These are phyloP conservation scores for Colius striatus DNA, from an alignment of 2,113 vertebrate species.

Conservation along the genomic window DNA sequence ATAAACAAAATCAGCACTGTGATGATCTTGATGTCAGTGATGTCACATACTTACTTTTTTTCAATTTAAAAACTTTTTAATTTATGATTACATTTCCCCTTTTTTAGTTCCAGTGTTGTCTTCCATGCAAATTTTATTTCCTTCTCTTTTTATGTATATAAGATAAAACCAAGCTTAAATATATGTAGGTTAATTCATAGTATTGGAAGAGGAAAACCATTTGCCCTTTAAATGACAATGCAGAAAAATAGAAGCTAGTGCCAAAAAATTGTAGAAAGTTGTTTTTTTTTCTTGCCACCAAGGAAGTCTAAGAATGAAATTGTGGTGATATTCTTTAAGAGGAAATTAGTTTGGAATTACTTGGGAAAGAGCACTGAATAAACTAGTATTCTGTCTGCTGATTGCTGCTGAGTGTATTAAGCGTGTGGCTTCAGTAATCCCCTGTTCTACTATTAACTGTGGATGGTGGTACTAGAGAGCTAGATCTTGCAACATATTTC, in stretches of 20 bases:
- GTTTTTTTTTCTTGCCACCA: not conserved
- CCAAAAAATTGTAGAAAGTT: not conserved
- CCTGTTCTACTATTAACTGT: not conserved
- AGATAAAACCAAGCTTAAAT: not conserved
- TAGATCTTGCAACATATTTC: not conserved
- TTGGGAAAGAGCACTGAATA: not conserved
- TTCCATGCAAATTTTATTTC: not conserved
- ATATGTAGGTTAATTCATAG: not conserved
- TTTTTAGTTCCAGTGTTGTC: not conserved
- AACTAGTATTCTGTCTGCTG: not conserved
- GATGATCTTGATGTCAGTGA: constrained; percentile 60
- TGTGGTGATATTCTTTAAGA: not conserved
- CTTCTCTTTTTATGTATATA: not conserved
- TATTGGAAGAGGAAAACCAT: not conserved
- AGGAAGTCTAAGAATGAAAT: not conserved
- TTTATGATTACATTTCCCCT: not conserved
- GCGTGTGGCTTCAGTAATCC: not conserved
- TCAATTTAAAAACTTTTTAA: not conserved
- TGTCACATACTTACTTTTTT: constrained; percentile 36
- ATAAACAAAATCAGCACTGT: constrained; percentile 71
- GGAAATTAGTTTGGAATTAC: not conserved
- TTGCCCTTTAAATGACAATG: not conserved
- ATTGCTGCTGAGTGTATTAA: not conserved
- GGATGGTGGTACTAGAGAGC: not conserved
- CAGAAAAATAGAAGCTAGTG: not conserved